These are phyloP conservation scores for Candidula unifasciata DNA, from an alignment of 2,888 invertebrate species.

Conservation along the genomic window DNA sequence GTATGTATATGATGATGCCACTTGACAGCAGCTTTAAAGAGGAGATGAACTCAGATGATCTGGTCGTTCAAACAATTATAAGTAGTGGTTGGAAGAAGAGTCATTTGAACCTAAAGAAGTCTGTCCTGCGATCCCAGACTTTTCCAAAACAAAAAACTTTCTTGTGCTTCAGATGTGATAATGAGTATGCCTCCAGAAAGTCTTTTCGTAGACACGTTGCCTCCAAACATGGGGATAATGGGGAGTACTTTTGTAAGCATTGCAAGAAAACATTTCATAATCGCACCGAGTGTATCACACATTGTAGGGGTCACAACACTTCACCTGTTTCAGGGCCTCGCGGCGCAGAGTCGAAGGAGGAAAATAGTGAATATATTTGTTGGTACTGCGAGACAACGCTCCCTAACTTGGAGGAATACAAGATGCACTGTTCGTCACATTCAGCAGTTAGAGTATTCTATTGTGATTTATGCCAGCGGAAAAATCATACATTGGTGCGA, in stretches of 20 bases:
- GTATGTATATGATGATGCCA: slow-evolving; percentile 24
- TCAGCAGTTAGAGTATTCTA: slow-evolving; percentile 38
- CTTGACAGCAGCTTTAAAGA: slow-evolving; percentile 6
- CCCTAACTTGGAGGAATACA: slow-evolving; percentile 41
- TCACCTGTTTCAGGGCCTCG: background rate
- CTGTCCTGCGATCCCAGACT: background rate
- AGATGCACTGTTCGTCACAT: slow-evolving; percentile 36
- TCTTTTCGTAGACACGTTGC: slow-evolving; percentile 12
- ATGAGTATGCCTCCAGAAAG: background rate
- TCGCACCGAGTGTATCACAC: slow-evolving; percentile 12
- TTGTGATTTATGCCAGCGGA: slow-evolving; percentile 45
- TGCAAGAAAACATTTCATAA: slow-evolving; percentile 21
- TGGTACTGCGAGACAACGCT: slow-evolving; percentile 37
- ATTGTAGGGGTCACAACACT: slow-evolving; percentile 17
- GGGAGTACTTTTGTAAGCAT: slow-evolving; percentile 25
- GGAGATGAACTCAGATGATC: slow-evolving; percentile 14
- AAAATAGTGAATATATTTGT: slow-evolving; percentile 33
- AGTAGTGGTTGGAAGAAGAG: background rate
- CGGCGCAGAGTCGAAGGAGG: background rate
- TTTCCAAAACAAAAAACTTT: background rate
- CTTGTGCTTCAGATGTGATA: slow-evolving; percentile 11
- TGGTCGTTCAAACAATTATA: slow-evolving; percentile 24
- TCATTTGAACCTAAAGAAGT: background rate
- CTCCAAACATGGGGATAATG: background rate
- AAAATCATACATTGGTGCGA: slow-evolving; percentile 36